phyloP scores from a whole-genome alignment of 2,113 vertebrate genomes.

The Passer montanus region DNA sequence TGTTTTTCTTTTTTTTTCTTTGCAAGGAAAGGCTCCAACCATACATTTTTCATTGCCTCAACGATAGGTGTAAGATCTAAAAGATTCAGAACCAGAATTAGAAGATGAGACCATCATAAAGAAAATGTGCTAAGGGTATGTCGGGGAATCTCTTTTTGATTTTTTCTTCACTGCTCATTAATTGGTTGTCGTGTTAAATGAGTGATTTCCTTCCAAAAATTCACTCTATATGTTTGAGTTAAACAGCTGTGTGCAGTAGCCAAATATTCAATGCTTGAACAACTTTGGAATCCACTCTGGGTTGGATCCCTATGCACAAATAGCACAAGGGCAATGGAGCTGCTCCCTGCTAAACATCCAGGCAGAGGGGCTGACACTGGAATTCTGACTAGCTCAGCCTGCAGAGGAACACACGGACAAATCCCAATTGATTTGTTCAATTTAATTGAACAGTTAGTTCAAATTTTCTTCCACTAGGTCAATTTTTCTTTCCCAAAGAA shows the following conservation, averaged over 20 bases:
- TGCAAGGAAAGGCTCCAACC: not conserved
- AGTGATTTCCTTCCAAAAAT: not conserved
- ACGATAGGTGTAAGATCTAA: not conserved
- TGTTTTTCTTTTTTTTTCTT: not conserved
- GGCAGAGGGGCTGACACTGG: too few species aligned
- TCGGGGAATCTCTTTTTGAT: not conserved
- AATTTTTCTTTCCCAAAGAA: not conserved
- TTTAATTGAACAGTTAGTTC: not conserved
- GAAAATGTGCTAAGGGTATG: not conserved
- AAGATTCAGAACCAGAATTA: not conserved
- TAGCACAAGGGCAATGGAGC: not conserved
- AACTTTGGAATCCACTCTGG: not conserved
- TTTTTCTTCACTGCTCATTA: too few species aligned
- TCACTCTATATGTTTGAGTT: not conserved
- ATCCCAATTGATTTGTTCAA: too few species aligned
- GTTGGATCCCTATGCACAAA: not conserved
- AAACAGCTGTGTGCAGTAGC: not conserved
- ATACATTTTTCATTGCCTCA: not conserved
- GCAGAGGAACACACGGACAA: not conserved
- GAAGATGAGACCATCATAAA: not conserved
- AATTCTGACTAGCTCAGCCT: not conserved
- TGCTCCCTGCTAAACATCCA: not conserved
- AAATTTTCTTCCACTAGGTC: not conserved
- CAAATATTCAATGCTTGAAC: not conserved
- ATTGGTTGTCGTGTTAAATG: not conserved